phyloP scores from a whole-genome alignment of 1,140 invertebrate species.

The Nixonia krombeini region DNA sequence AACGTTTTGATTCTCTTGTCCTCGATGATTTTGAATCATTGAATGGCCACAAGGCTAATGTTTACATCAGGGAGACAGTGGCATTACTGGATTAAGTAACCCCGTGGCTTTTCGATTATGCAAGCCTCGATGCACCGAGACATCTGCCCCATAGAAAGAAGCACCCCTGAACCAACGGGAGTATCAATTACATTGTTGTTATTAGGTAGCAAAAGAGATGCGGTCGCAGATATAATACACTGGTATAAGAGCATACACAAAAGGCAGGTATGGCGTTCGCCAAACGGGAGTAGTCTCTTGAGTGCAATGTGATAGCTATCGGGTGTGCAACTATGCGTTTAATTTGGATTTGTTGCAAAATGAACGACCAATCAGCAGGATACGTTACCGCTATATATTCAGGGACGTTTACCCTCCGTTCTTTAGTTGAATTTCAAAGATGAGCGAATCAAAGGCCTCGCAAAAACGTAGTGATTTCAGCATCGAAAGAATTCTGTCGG shows the following conservation, averaged over 20 bases:
- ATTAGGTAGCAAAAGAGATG: conserved; percentile 61
- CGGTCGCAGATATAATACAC: conserved; percentile 66
- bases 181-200: conserved; percentile 73
- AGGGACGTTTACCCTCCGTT: conserved; percentile 4
- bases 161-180: conserved; percentile 28
- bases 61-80: conserved; percentile 58
- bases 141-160: conserved; percentile 63
- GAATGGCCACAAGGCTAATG: conserved; percentile 41
- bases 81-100: conserved; percentile 69
- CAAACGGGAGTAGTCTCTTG: conserved; percentile 15
- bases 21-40: conserved; percentile 12
- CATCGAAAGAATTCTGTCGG: conserved; percentile 60
- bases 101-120: conserved; percentile 70
- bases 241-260: conserved; percentile 67
- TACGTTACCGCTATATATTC: conserved; percentile 25
- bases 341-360: conserved; percentile 62
- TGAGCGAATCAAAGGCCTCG: conserved; percentile 49
- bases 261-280: conserved; percentile 48
- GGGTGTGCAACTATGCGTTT: conserved; percentile 67
- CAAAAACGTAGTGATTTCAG: conserved; percentile 60
- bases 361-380: conserved; percentile 36
- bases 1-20: conserved; percentile 45
- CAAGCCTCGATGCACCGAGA: conserved; percentile 54
- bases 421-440: conserved; percentile 51
- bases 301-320: conserved; percentile 65